Conservation (phyloP, 2,888 invertebrate species). For the Rugalucina vietnamica region DNA sequence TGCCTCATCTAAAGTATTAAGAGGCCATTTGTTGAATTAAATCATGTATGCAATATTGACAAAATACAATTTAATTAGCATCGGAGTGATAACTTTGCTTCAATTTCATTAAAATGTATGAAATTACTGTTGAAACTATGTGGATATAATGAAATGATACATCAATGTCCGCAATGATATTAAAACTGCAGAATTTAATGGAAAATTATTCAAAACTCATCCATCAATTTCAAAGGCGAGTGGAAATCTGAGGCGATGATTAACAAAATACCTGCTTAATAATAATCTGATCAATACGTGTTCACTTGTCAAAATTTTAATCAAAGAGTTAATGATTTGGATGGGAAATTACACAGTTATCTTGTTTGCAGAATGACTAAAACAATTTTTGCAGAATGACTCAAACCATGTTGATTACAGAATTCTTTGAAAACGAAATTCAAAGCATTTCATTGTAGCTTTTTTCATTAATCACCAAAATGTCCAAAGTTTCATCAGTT, state of each 20-base stretch:
- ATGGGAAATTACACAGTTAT: neutral
- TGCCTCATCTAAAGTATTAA: too few relatives aligned
- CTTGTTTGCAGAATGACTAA: neutral
- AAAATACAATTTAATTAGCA: constrained; percentile 13
- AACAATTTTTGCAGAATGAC: too few relatives aligned
- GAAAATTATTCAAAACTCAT: constrained; percentile 17
- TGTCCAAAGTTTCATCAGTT: too few relatives aligned
- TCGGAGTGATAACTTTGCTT: constrained; percentile 8
- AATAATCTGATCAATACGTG: constrained; percentile 7
- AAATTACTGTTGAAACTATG: constrained; percentile 6
- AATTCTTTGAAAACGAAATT: too few relatives aligned
- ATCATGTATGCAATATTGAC: neutral
- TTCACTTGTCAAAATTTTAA: constrained; percentile 12
- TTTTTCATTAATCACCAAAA: too few relatives aligned
- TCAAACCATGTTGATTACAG: too few relatives aligned
- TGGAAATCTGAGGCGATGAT: constrained; percentile 1
- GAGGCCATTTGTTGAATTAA: neutral
- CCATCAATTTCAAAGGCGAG: constrained; percentile 14
- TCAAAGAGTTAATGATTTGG: neutral
- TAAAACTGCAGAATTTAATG: neutral
- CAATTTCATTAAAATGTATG: constrained; percentile 17
- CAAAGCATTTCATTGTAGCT: too few relatives aligned
- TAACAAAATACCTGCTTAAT: constrained; percentile 9
- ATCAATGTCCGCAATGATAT: constrained; percentile 7
- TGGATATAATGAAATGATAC: neutral